These are phyloP conservation scores for Halcyon senegalensis DNA, from an alignment of 2,113 vertebrate genomes.

Conservation along the genomic window DNA sequence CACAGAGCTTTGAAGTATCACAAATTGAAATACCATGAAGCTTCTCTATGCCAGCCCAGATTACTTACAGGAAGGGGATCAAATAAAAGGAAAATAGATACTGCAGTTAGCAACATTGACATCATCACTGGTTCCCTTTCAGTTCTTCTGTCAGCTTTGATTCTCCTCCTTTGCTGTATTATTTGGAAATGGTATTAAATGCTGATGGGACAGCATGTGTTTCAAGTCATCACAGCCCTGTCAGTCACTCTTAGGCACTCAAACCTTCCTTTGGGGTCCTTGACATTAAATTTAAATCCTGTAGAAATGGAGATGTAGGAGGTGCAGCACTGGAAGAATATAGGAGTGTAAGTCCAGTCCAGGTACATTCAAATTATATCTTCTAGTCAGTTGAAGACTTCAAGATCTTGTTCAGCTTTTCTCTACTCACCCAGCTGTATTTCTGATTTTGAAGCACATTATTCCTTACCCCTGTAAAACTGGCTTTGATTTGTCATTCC, in stretches of 20 bases:
- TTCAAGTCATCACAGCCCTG: not conserved
- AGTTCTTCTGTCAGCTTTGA: not conserved
- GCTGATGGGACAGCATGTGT: not conserved
- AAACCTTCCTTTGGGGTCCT: not conserved
- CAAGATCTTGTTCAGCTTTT: not conserved
- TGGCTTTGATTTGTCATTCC: not conserved
- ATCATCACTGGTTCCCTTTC: not conserved
- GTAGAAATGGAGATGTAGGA: not conserved
- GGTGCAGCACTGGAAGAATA: not conserved
- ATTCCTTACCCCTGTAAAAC: not conserved
- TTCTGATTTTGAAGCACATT: not conserved
- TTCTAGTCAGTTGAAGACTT: not conserved
- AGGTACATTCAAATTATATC: not conserved
- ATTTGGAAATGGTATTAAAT: not conserved
- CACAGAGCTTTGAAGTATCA: slow-evolving; percentile 17
- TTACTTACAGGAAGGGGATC: slow-evolving; percentile 15
- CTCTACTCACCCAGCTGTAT: not conserved
- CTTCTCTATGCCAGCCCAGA: not conserved
- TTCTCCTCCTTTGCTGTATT: not conserved
- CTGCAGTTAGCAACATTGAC: not conserved
- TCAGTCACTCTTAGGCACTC: not conserved
- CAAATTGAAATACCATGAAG: not conserved
- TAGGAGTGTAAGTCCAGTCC: not conserved
- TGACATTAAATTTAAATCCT: not conserved
- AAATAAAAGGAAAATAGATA: not conserved